Percentiles rank a stretch among this genome's conserved stretches.
phyloP scores from a whole-genome alignment of 2,113 vertebrate genomes.

The Arenaria interpres region DNA sequence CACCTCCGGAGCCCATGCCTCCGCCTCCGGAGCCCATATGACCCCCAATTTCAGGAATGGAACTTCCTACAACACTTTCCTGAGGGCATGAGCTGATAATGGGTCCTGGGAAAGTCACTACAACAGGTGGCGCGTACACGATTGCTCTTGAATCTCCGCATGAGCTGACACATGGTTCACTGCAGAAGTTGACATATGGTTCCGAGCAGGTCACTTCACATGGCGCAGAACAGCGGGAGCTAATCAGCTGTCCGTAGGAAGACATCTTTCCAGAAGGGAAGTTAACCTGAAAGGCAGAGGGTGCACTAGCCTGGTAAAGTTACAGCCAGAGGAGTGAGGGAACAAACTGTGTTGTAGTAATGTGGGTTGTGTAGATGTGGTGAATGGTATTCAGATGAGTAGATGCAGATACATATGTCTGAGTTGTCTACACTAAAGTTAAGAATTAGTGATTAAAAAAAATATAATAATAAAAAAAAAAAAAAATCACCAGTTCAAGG shows the following conservation, averaged over 20 bases:
- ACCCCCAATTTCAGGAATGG: background rate
- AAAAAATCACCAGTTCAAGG: background rate
- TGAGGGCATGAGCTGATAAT: conserved; percentile 39
- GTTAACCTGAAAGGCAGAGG: background rate
- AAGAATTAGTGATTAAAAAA: background rate
- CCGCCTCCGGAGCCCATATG: background rate
- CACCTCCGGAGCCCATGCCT: background rate
- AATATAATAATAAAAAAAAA: fast-evolving
- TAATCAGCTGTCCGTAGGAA: conserved; percentile 4
- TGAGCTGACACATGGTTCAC: background rate
- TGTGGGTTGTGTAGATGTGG: fast-evolving
- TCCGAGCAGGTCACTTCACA: background rate
- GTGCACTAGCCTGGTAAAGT: background rate
- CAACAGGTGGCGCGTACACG: background rate
- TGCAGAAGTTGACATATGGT: background rate
- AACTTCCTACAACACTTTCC: background rate
- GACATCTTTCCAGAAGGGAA: conserved; percentile 6
- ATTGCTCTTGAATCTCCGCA: conserved; percentile 8
- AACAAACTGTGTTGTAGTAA: background rate
- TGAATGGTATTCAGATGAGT: background rate
- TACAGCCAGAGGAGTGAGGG: background rate
- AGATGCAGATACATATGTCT: fast-evolving
- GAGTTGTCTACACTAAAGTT: fast-evolving
- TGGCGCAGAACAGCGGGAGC: background rate
- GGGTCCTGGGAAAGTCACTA: conserved; percentile 28